Conservation (phyloP, 2,113 vertebrate genomes). For the Forbesichthys papilliferus region DNA sequence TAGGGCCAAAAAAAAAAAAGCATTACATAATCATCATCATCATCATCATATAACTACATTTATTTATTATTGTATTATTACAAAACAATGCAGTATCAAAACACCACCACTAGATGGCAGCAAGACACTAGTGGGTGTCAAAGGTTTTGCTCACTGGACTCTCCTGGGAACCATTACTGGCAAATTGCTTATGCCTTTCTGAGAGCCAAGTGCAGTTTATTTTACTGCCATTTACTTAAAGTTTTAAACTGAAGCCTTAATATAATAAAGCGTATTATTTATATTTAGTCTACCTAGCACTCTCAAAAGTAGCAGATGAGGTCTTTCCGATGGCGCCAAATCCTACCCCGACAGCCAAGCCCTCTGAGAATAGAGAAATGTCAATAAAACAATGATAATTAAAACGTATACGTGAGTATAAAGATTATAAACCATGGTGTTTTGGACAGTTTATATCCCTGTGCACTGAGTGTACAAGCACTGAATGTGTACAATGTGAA, state of each 20-base stretch:
- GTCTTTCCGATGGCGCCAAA: constrained; percentile 92
- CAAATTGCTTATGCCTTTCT: too few species aligned
- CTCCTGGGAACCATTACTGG: neutral
- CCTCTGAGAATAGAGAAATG: constrained; percentile 81
- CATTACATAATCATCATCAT: too few species aligned
- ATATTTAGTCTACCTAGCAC: constrained; percentile 80
- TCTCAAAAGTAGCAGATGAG: constrained; percentile 88
- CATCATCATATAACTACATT: too few species aligned
- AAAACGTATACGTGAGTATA: too few species aligned
- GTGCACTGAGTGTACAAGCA: too few species aligned
- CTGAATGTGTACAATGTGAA: too few species aligned
- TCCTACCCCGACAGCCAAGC: constrained; percentile 93
- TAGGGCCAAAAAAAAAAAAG: too few species aligned
- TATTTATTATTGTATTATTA: neutral
- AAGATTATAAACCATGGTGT: too few species aligned
- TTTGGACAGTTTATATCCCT: too few species aligned
- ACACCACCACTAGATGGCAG: constrained; percentile 53
- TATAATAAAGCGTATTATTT: neutral
- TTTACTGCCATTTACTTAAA: too few species aligned
- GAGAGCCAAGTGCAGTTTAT: too few species aligned
- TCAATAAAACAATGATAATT: too few species aligned
- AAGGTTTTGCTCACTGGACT: neutral
- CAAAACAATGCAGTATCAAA: neutral
- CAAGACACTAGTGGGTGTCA: constrained; percentile 21
- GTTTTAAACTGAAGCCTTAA: neutral